Conservation (phyloP, 2,888 invertebrate species). For the Patella ulyssiponensis region DNA sequence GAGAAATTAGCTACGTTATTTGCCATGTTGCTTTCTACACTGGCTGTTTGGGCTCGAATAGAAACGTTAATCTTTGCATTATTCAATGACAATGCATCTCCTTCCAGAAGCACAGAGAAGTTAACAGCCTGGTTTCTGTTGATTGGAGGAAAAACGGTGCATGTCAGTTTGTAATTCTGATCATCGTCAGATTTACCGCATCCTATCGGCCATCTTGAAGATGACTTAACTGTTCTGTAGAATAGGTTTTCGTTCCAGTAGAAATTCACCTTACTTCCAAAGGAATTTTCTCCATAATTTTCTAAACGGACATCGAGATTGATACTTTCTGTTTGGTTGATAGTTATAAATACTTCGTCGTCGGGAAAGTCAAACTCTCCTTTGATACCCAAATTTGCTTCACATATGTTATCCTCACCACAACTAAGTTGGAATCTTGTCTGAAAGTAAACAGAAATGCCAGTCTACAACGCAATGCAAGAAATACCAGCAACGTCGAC, state of each 20-base stretch:
- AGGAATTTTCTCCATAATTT: constrained; percentile 17
- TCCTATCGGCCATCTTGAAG: constrained; percentile 3
- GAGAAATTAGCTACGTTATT: not conserved
- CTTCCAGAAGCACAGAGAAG: not conserved
- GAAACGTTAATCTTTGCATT: not conserved
- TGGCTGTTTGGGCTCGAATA: not conserved
- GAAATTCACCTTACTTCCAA: constrained; percentile 10
- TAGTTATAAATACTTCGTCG: not conserved
- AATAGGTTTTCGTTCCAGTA: constrained; percentile 8
- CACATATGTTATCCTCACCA: constrained; percentile 13
- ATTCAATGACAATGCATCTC: not conserved
- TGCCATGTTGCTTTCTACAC: not conserved
- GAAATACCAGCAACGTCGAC: too few species aligned
- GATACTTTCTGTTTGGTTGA: constrained; percentile 14
- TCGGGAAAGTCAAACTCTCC: not conserved
- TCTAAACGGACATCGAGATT: not conserved
- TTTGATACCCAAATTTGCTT: constrained; percentile 12
- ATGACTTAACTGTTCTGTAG: not conserved
- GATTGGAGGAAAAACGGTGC: constrained; percentile 4
- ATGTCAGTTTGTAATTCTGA: not conserved
- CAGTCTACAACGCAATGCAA: too few species aligned
- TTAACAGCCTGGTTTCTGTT: not conserved
- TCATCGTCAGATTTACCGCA: constrained; percentile 6
- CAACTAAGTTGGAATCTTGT: constrained; percentile 16
- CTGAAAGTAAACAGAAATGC: constrained; percentile 7